Conservation (phyloP, 2,888 invertebrate species). For the Lottia scabra region DNA sequence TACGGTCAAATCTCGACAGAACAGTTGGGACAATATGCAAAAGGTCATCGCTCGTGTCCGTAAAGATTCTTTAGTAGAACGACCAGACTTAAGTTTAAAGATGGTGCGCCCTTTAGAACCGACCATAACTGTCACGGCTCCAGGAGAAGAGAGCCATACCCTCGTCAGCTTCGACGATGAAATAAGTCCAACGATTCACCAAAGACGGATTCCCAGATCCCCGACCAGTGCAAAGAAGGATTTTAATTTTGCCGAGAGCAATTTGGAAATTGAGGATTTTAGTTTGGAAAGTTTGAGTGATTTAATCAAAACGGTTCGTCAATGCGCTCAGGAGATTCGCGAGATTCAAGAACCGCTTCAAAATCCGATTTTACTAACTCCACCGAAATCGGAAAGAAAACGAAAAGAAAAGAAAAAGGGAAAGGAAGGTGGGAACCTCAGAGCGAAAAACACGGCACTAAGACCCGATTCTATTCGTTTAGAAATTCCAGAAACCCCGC, state of each 20-base stretch:
- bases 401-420: neutral
- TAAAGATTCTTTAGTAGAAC: neutral
- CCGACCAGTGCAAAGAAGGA: neutral
- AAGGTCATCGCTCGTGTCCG: neutral
- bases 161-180: neutral
- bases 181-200: neutral
- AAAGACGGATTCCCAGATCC: neutral
- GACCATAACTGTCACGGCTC: neutral
- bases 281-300: conserved; percentile 17
- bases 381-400: neutral
- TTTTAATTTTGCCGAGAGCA: neutral
- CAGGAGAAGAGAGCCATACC: neutral
- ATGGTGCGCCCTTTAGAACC: neutral
- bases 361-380: neutral
- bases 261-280: conserved; percentile 10
- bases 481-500: neutral
- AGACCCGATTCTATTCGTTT: neutral
- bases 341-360: conserved; percentile 4
- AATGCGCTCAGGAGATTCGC: conserved; percentile 13
- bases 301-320: conserved; percentile 11
- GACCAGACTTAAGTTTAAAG: neutral
- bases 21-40: conserved; percentile 6
- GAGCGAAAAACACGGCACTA: neutral
- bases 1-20: neutral
- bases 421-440: neutral